phyloP scores from a whole-genome alignment of 2,113 vertebrate species.

The Oryzias curvinotus region DNA sequence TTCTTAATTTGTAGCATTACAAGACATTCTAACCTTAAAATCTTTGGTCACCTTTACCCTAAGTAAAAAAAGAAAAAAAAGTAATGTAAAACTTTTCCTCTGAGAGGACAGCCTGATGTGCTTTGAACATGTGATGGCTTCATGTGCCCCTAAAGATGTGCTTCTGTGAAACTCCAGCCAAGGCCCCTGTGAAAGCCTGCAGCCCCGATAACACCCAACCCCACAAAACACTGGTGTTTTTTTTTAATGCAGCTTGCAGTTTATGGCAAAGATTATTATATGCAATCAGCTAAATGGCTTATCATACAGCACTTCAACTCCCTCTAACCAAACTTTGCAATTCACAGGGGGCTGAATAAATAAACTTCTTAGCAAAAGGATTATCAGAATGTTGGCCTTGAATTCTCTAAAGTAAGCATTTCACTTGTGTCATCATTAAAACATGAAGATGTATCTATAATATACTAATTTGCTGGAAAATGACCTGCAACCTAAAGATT shows the following conservation, averaged over 20 bases:
- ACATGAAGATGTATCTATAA: no score
- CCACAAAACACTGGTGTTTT: no score
- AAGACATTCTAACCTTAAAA: background rate
- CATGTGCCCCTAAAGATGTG: background rate
- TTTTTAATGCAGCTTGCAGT: constrained; percentile 13
- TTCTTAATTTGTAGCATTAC: no score
- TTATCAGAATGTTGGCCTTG: constrained; percentile 25
- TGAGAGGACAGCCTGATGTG: background rate
- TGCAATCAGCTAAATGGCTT: constrained; percentile 32
- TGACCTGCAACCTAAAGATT: no score
- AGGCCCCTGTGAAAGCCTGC: no score
- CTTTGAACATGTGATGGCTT: background rate
- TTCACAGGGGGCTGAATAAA: constrained; percentile 47
- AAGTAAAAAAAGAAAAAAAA: background rate
- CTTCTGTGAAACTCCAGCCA: no score
- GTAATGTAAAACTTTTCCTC: background rate
- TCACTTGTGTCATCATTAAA: no score
- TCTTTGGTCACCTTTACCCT: background rate
- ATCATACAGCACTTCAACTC: constrained; percentile 25
- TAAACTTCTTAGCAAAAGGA: constrained; percentile 29
- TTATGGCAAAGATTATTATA: constrained; percentile 37
- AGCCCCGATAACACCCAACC: no score
- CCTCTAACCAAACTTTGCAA: constrained; percentile 23
- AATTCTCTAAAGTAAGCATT: background rate
- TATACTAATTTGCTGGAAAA: no score